Base-by-base conservation (phyloP, 2,113 vertebrate genomes). In the Megaceryle maxima region DNA sequence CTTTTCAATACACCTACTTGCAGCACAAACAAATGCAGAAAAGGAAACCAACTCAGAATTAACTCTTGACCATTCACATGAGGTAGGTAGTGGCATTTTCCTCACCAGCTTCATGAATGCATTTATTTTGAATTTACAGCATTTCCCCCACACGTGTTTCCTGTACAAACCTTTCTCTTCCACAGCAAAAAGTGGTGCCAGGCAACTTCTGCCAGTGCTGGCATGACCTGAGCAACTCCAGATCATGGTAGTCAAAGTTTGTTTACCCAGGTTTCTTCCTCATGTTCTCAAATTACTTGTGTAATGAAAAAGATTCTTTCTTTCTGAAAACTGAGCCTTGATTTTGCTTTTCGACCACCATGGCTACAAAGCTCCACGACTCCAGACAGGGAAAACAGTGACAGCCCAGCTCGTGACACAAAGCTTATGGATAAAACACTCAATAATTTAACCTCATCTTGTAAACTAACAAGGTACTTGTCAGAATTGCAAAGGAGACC, bases 211-310 rank as follows among this genome's bases (percentile, higher is more conserved):
- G 24, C 37, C 62, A n/a, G 51, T 3, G 2, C 67, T 22, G 31
- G 11, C 55, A 48, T 0, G 0, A 59, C 33, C 51, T 1, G 13
- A 37, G 37, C 24, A 41, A 59, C 13, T 41, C 48, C 43, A 51
- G 72, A 13, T 13, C 18, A 8, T 4, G 15, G 37, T 0, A 21
- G 22, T 22, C 46, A 37, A 29, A 2, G 4, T 41, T 66, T 50
- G 12, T 15, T 33, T 26, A n/a, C 15, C n/a, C 41, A 25, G 13
- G 7, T 21, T 60, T 24, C 37, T 28, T 63, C 25, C 10, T 37
- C 37, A 28, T 17, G 35, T 8, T 18, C 35, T 63, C 35, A 37
- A 63, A 17, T 28, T 12, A 11, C 39, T 64, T 64, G 13, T n/a
- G 37, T 16, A 57, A 69, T 3, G 11, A 44, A 51, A 87, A 63